Percentiles rank a stretch among this genome's conserved stretches.
Conservation (phyloP, 1,140 invertebrate genomes). For the Atopsyche davidsoni region DNA sequence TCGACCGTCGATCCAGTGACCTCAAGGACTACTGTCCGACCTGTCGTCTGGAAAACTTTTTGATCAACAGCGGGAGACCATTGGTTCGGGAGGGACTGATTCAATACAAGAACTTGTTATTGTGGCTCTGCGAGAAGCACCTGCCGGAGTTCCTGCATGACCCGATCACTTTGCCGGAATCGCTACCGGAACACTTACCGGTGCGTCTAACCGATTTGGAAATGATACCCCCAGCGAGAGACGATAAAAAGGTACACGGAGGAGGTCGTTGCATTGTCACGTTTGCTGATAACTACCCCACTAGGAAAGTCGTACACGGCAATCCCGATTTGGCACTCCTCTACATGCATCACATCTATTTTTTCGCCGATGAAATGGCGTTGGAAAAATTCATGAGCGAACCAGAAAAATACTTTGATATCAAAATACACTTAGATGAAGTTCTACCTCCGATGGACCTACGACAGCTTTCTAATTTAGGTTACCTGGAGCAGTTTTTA, state of each 20-base stretch:
- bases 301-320: slow-evolving; percentile 42
- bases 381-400: slow-evolving; percentile 44
- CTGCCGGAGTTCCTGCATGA: slow-evolving; percentile 38
- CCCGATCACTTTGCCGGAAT: slow-evolving; percentile 39
- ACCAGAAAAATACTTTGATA: slow-evolving; percentile 41
- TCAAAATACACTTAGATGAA: slow-evolving; percentile 40
- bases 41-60: slow-evolving; percentile 43
- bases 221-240: no score
- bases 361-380: slow-evolving; percentile 49
- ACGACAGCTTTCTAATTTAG: slow-evolving; percentile 46
- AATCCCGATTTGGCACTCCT: slow-evolving; percentile 36
- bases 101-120: slow-evolving; percentile 47
- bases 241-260: slow-evolving; percentile 39
- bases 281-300: slow-evolving; percentile 47
- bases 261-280: slow-evolving; percentile 53
- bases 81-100: slow-evolving; percentile 48
- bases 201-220: slow-evolving; percentile 37
- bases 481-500: slow-evolving; percentile 53
- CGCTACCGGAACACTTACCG: slow-evolving; percentile 47
- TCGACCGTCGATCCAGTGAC: slow-evolving; percentile 42
- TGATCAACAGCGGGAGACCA: slow-evolving; percentile 39
- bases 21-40: slow-evolving; percentile 51
- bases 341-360: slow-evolving; percentile 44
- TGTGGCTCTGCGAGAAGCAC: slow-evolving; percentile 53
- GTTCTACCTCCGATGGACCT: slow-evolving; percentile 39